Evolutionary conservation across 2,888 invertebrate species (phyloP).

Genomic region (Palloptera scutellata): DNA sequence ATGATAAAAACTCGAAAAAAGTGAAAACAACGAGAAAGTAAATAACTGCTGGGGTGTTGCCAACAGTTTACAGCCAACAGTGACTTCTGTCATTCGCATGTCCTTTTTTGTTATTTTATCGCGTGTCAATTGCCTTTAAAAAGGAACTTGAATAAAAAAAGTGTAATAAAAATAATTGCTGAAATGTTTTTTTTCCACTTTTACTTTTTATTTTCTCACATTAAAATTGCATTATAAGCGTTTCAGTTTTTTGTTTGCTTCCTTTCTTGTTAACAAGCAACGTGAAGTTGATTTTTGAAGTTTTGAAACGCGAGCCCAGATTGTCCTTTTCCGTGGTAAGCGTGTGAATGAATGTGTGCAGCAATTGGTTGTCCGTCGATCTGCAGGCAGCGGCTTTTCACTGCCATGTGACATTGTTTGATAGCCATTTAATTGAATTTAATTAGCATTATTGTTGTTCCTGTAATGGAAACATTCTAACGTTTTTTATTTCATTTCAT

Average conservation of each 20-base stretch:
- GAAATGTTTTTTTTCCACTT: constrained; percentile 54
- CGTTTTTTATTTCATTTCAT: background rate
- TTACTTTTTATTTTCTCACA: constrained; percentile 44
- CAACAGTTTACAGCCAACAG: constrained; percentile 27
- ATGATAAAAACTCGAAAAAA: constrained; percentile 27
- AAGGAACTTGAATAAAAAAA: constrained; percentile 24
- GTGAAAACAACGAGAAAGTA: constrained; percentile 25
- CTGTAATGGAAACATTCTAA: constrained; percentile 8
- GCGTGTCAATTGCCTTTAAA: constrained; percentile 56
- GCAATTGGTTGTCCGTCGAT: constrained; percentile 33
- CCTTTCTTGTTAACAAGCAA: constrained; percentile 25
- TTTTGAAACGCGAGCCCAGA: constrained; percentile 11
- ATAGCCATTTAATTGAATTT: constrained; percentile 64
- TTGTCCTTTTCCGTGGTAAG: constrained; percentile 33
- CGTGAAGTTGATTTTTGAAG: constrained; percentile 35
- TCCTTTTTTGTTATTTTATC: constrained; percentile 44
- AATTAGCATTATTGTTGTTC: constrained; percentile 52
- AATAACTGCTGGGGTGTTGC: constrained; percentile 31
- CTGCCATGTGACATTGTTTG: constrained; percentile 61
- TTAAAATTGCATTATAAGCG: constrained; percentile 47
- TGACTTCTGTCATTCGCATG: constrained; percentile 50
- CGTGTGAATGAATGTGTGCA: background rate
- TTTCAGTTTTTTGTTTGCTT: constrained; percentile 29
- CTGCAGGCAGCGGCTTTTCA: constrained; percentile 47
- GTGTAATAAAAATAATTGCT: constrained; percentile 48